Evolutionary conservation across 2,888 invertebrate genomes (phyloP), one percentile per base, ranked within the genome.

Genomic region (Neoascia interrupta): DNA sequence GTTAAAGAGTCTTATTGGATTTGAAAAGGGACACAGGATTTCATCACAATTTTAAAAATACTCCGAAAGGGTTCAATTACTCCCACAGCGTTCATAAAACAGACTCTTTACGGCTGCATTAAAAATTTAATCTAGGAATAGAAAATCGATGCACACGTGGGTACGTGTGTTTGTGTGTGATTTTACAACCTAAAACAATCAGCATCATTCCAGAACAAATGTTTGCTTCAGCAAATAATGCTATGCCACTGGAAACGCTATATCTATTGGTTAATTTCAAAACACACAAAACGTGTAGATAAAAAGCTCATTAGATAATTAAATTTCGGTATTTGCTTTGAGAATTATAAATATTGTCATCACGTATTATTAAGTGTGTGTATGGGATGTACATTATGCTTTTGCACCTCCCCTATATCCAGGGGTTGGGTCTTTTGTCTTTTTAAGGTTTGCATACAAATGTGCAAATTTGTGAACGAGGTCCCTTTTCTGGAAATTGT

Each of bases 281-380:
- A 39, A 19, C 19, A 21, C 37, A 63, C 31, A 8, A 8, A 21
- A 26, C 51, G 21, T 11, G 37, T n/a, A 8, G 51, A 41, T 41
- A 21, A 51, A 31, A 51, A 49, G 19, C 39, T 34, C 23, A 51
- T 39, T 31, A 63, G 63, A 23, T 51, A 51, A 63, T 63, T 63
- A 63, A 63, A 63, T 36, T 47, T 41, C 34, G 13, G 23, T 51
- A 28, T 28, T 41, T 51, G 31, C 37, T n/a, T 13, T 36, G 47
- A 18, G 36, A 36, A 58, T 23, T 4, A 31, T 36, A 60, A 60
- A 26, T 34, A 43, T 6, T 31, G 1, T 1, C 11, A 39, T 54
- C 26, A 13, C 45, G 21, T 10, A 43, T 1, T 0, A 4, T 8
- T 10, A 5, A 3, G 15, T 28, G 16, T n/a, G 2, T 13, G 11